These are phyloP conservation scores for Siderastrea radians DNA, from an alignment of 92 coral and sea anemone genomes.

Conservation along the genomic window DNA sequence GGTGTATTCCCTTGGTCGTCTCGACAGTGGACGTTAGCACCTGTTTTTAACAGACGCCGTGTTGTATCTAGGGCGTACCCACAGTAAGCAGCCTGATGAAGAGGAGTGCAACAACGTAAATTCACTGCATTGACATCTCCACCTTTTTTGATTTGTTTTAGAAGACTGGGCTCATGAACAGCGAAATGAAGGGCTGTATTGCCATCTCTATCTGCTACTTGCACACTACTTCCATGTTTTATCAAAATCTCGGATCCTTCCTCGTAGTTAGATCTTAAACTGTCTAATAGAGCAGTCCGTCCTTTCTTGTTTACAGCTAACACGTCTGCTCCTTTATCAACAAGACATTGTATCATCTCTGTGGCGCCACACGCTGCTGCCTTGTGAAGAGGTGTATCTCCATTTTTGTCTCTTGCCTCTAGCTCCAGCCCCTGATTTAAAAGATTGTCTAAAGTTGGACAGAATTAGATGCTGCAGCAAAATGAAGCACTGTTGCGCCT, in stretches of 20 bases:
- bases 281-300: conserved; percentile 41
- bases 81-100: no score
- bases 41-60: background rate
- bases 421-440: conserved; percentile 1
- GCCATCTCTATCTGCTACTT: no score
- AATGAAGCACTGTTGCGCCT: conserved; percentile 8
- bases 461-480: background rate
- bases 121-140: conserved; percentile 37
- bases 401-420: no score
- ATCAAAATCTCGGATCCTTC: background rate
- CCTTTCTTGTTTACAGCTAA: conserved; percentile 57
- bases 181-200: conserved; percentile 78
- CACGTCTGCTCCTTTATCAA: conserved; percentile 44
- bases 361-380: no score
- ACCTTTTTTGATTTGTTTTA: conserved; percentile 35
- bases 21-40: no score
- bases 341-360: conserved; percentile 57
- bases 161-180: conserved; percentile 31
- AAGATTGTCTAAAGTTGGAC: background rate
- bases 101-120: conserved; percentile 15
- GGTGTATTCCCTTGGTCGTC: no score
- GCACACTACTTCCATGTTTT: background rate
- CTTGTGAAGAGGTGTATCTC: no score
- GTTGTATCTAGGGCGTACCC: background rate
- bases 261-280: no score